phyloP scores from a whole-genome alignment of 2,888 invertebrate species.

The Prenolepis imparis region DNA sequence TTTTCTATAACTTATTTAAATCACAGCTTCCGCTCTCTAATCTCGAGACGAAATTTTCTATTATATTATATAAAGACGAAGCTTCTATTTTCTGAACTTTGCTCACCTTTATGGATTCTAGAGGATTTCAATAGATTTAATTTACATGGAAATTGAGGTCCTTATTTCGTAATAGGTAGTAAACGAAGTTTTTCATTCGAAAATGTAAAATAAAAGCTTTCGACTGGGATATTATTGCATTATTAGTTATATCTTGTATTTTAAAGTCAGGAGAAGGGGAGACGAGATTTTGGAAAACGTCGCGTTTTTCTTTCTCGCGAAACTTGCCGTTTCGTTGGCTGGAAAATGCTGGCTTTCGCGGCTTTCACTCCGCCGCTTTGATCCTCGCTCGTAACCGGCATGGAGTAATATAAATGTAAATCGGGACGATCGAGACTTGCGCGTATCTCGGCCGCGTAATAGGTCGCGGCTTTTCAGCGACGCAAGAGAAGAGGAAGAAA shows the following conservation, averaged over 20 bases:
- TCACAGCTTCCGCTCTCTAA: neutral
- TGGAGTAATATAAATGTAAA: constrained; percentile 46
- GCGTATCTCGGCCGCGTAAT: constrained; percentile 32
- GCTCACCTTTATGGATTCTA: neutral
- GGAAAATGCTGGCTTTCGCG: constrained; percentile 27
- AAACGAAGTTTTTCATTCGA: neutral
- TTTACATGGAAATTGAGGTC: neutral
- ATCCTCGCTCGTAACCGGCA: constrained; percentile 10
- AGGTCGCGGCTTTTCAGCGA: constrained; percentile 15
- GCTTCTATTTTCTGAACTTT: neutral
- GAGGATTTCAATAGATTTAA: neutral
- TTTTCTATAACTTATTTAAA: neutral
- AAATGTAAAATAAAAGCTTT: neutral
- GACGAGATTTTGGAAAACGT: neutral
- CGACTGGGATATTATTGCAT: neutral
- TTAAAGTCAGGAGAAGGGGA: neutral
- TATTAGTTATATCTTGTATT: neutral
- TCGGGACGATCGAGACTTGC: constrained; percentile 26
- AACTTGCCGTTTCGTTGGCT: neutral
- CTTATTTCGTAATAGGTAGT: neutral
- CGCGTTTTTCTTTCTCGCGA: neutral
- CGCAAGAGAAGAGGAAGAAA: neutral
- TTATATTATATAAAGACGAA: too few species aligned
- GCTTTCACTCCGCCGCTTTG: constrained; percentile 44
- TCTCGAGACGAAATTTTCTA: neutral